Conservation (phyloP, 2,797 vertebrate species). For the Syncerus caffer region DNA sequence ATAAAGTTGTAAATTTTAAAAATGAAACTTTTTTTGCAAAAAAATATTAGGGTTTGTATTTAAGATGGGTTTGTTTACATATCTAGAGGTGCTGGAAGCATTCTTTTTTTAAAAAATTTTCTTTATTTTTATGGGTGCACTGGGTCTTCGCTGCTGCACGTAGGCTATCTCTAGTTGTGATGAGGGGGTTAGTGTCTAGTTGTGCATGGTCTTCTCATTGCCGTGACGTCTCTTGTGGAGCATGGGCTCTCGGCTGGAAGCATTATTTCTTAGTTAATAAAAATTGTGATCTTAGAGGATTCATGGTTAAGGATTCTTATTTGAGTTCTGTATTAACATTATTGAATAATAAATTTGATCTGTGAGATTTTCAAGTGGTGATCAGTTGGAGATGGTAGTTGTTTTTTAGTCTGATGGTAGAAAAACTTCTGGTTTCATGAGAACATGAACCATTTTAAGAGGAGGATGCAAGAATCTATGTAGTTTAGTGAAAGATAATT, state of each 20-base stretch:
- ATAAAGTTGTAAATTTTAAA: conserved; percentile 25
- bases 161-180: not conserved
- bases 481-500: not conserved
- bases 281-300: not conserved
- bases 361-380: conserved; percentile 19
- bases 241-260: not conserved
- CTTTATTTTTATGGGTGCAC: not conserved
- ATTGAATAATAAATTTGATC: not conserved
- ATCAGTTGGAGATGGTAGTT: not conserved
- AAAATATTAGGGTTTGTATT: not conserved
- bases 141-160: not conserved
- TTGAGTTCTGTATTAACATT: not conserved
- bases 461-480: not conserved
- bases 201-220: not conserved
- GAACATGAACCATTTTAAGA: not conserved
- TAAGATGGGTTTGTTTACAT: not conserved
- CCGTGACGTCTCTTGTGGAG: not conserved
- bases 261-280: not conserved
- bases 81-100: not conserved
- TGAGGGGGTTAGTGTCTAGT: not conserved
- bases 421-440: conserved; percentile 1
- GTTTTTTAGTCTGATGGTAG: conserved; percentile 15
- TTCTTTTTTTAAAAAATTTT: not conserved
- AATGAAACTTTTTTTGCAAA: not conserved
- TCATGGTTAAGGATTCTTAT: conserved; percentile 5